Evolutionary conservation across 2,113 vertebrate species (phyloP).

Genomic region (Amphiprion ocellaris): DNA sequence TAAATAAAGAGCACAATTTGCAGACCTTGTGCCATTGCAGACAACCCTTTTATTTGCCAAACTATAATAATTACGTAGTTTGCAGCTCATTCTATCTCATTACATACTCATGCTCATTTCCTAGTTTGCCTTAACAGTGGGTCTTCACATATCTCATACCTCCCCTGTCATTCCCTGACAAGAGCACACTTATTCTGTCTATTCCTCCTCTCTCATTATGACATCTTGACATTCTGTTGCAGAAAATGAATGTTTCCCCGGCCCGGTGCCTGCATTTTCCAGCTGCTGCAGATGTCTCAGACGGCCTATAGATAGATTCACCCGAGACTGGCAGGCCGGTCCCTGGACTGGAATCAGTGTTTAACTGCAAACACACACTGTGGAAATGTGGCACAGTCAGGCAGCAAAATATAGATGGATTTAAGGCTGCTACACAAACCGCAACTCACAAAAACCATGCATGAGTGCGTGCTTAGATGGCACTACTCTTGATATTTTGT

Average conservation of each 20-base stretch:
- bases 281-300: constrained; percentile 66
- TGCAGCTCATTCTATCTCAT: constrained; percentile 11
- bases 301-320: constrained; percentile 60
- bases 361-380: constrained; percentile 10
- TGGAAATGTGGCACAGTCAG: constrained; percentile 24
- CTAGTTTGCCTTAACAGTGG: constrained; percentile 26
- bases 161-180: constrained; percentile 36
- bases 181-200: constrained; percentile 24
- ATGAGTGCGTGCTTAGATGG: neutral
- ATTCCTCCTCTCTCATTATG: constrained; percentile 61
- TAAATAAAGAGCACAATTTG: neutral
- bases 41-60: constrained; percentile 4
- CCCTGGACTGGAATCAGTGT: constrained; percentile 47
- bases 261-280: constrained; percentile 47
- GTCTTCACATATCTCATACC: constrained; percentile 13
- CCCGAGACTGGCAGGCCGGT: constrained; percentile 29
- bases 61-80: constrained; percentile 32
- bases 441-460: constrained; percentile 11
- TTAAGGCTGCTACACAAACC: constrained; percentile 15
- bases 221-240: constrained; percentile 33
- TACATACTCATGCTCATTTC: neutral
- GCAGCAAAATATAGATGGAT: constrained; percentile 2
- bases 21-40: neutral
- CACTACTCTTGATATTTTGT: neutral
- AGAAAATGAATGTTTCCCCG: constrained; percentile 54